A percentile compares a stretch with the other conserved stretches of the same genome.
Conservation (phyloP, 1,140 invertebrate genomes). For the Drosophila micromelanica region DNA sequence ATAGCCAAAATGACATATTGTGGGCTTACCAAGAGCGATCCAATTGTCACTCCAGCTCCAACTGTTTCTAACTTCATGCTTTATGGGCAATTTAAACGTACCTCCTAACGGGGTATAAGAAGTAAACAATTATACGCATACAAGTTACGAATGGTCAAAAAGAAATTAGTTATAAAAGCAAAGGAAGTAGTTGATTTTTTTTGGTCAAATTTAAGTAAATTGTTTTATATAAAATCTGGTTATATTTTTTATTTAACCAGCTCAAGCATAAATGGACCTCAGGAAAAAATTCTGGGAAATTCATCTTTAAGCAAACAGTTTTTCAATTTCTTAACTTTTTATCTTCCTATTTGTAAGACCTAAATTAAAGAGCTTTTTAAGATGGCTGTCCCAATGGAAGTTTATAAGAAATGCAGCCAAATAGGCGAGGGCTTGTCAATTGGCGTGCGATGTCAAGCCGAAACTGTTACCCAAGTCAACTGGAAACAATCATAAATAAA, state of each 20-base stretch:
- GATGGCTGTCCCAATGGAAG: neutral
- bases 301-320: neutral
- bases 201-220: too few species aligned
- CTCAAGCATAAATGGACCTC: too few species aligned
- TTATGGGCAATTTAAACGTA: constrained; percentile 42
- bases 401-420: constrained; percentile 18
- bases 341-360: neutral
- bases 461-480: constrained; percentile 70
- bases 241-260: too few species aligned
- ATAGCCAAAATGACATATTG: constrained; percentile 53
- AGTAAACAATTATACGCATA: constrained; percentile 23
- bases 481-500: constrained; percentile 79
- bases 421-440: constrained; percentile 25
- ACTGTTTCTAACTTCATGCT: neutral
- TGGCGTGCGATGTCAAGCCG: constrained; percentile 17
- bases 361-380: too few species aligned
- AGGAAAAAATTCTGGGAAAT: neutral
- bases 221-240: too few species aligned
- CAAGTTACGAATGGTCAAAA: neutral
- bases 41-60: constrained; percentile 21
- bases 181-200: neutral
- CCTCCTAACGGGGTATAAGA: constrained; percentile 4
- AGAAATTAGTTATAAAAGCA: neutral
- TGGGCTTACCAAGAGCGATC: constrained; percentile 19
- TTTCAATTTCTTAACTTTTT: constrained; percentile 8